Evolutionary conservation across 2,797 vertebrate species (phyloP).

Genomic region (Centroberyx gerrardi): DNA sequence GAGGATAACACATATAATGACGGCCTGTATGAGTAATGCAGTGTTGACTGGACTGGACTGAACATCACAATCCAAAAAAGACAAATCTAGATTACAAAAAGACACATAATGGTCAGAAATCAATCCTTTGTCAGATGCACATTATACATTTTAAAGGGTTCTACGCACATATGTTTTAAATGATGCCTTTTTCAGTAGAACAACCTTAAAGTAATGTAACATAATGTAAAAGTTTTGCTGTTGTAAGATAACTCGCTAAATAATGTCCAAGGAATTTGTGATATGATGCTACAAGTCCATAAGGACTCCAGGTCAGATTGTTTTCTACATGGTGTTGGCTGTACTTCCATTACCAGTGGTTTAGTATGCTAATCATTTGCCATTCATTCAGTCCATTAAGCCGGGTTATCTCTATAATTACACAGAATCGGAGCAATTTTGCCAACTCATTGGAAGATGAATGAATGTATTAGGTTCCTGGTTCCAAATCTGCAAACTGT

Average conservation of each 20-base stretch:
- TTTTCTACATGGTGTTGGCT: conserved; percentile 29
- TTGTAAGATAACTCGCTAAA: no score
- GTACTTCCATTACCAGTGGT: conserved; percentile 32
- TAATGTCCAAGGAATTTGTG: no score
- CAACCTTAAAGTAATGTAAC: no score
- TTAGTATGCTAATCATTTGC: conserved; percentile 44
- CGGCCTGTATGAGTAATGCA: neutral
- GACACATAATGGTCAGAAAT: neutral
- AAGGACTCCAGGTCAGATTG: neutral
- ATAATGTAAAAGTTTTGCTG: no score
- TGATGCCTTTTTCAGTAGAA: no score
- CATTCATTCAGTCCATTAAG: conserved; percentile 55
- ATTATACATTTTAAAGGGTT: neutral
- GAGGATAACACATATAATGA: neutral
- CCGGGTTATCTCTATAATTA: conserved; percentile 47
- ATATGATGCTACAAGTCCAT: no score
- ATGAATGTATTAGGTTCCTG: conserved; percentile 34
- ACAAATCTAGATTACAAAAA: neutral
- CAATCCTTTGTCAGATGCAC: neutral
- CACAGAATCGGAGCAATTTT: conserved; percentile 52
- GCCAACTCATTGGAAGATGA: conserved; percentile 42
- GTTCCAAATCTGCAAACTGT: neutral
- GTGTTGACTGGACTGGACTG: neutral
- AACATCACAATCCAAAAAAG: neutral
- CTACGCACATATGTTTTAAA: neutral